These are phyloP conservation scores for Andricus quercusramuli DNA, from an alignment of 2,888 invertebrate species.

Conservation along the genomic window DNA sequence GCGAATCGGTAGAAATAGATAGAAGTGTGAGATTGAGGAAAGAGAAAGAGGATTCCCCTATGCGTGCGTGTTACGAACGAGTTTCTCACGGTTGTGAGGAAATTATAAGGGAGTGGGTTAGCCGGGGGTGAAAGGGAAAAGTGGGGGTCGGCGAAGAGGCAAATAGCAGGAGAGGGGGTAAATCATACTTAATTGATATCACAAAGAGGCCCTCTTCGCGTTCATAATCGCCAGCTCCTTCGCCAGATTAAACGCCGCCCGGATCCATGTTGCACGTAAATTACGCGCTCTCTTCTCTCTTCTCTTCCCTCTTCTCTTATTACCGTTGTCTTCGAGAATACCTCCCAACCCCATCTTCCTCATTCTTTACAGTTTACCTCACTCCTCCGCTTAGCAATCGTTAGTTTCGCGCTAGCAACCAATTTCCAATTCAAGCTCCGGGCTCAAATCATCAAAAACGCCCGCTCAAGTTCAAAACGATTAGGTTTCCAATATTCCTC, in stretches of 20 bases:
- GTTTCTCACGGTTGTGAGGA: slow-evolving; percentile 76
- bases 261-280: slow-evolving; percentile 72
- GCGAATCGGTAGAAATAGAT: slow-evolving; percentile 41
- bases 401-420: slow-evolving; percentile 46
- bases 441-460: slow-evolving; percentile 33
- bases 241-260: slow-evolving; percentile 69
- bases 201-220: slow-evolving; percentile 66
- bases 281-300: slow-evolving; percentile 60
- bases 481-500: neutral
- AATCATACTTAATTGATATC: slow-evolving; percentile 76
- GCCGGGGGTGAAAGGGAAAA: slow-evolving; percentile 56
- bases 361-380: slow-evolving; percentile 42
- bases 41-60: slow-evolving; percentile 57
- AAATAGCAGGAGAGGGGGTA: slow-evolving; percentile 59
- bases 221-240: slow-evolving; percentile 70
- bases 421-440: slow-evolving; percentile 46
- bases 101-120: slow-evolving; percentile 59
- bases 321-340: slow-evolving; percentile 63
- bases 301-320: slow-evolving; percentile 62
- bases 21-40: slow-evolving; percentile 42
- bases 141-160: slow-evolving; percentile 48
- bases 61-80: slow-evolving; percentile 73
- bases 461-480: neutral
- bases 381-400: slow-evolving; percentile 42
- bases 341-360: slow-evolving; percentile 39